Evolutionary conservation across 2,888 invertebrate genomes (phyloP), one percentile per base, ranked within the genome.

Genomic region (Dromius quadrimaculatus): DNA sequence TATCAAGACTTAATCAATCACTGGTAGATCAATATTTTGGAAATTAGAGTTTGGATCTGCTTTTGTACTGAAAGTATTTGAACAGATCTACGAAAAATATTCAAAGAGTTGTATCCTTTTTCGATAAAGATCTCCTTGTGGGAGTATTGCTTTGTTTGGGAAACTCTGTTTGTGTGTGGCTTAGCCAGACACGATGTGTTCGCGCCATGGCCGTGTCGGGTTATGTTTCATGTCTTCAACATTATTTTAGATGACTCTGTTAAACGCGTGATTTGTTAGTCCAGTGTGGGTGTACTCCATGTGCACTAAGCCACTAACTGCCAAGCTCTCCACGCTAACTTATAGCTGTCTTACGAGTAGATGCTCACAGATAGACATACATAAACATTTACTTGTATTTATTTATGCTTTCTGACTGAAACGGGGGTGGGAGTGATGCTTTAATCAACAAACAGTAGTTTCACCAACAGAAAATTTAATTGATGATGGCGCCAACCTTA

Each of bases 221-320:
- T 68, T 41, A 68, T 68, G 59, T 68, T 57, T 59, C 57, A 68
- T 59, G 59, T 68, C 59, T 68, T 68, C 68, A 68, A 59, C 68
- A 43, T 68, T 57, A 68, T 68, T 68, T 68, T 59, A 68, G 68
- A 68, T 68, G 68, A 68, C 68, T 68, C 41, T 68, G 68, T 68
- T 68, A 68, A 68, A 68, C 43, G 68, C 59, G 59, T 68, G 68
- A 68, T 68, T 68, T 68, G 68, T 68, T 59, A 57, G 59, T 15
- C 32, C 68, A 45, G 59, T 59, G 57, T 68, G 54, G 68, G 68
- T 68, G 68, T 68, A 54, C 6, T 47, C 15, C 34, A 36, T 65
- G 47, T 65, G 50, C 47, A 65, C 50, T 54, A 54, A 59, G 36
- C 34, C 59, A 36, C 36, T 59, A 59, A 36, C 59, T 59, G 59